phyloP scores from a whole-genome alignment of 2,888 invertebrate genomes.

The Parelbella ahira region DNA sequence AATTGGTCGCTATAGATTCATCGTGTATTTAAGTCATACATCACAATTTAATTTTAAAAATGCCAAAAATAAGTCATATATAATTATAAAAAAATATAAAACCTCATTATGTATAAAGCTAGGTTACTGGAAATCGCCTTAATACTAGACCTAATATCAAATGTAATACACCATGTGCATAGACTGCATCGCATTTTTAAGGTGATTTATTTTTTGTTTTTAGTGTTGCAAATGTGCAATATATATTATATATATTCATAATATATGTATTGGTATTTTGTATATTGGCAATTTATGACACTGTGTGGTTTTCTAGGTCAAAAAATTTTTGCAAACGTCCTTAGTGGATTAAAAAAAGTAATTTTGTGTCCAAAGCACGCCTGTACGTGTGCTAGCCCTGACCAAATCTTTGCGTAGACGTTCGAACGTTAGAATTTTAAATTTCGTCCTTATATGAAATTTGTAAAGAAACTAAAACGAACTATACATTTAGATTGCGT shows the following conservation, averaged over 20 bases:
- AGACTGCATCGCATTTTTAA: slow-evolving; percentile 74
- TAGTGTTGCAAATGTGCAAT: slow-evolving; percentile 50
- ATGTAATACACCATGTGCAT: slow-evolving; percentile 65
- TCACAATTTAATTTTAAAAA: slow-evolving; percentile 53
- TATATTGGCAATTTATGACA: slow-evolving; percentile 36
- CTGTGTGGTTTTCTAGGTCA: slow-evolving; percentile 30
- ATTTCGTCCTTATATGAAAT: slow-evolving; percentile 18
- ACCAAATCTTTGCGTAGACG: slow-evolving; percentile 14
- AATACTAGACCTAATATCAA: slow-evolving; percentile 53
- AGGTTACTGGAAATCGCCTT: slow-evolving; percentile 67
- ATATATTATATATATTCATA: slow-evolving; percentile 27
- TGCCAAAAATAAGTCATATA: slow-evolving; percentile 65
- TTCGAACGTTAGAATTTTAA: slow-evolving; percentile 18
- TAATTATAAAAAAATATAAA: slow-evolving; percentile 50
- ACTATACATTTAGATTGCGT: slow-evolving; percentile 11
- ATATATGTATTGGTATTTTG: slow-evolving; percentile 36
- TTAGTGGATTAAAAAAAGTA: slow-evolving; percentile 11
- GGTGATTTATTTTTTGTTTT: slow-evolving; percentile 47
- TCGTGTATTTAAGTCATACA: slow-evolving; percentile 37
- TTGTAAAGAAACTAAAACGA: slow-evolving; percentile 17
- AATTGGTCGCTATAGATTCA: slow-evolving; percentile 27
- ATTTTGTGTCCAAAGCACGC: slow-evolving; percentile 11
- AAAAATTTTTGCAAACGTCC: slow-evolving; percentile 4
- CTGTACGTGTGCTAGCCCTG: slow-evolving; percentile 3
- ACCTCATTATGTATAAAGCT: slow-evolving; percentile 68